Conservation (phyloP, 1,140 invertebrate species). For the Eurytemora carolleeae region DNA sequence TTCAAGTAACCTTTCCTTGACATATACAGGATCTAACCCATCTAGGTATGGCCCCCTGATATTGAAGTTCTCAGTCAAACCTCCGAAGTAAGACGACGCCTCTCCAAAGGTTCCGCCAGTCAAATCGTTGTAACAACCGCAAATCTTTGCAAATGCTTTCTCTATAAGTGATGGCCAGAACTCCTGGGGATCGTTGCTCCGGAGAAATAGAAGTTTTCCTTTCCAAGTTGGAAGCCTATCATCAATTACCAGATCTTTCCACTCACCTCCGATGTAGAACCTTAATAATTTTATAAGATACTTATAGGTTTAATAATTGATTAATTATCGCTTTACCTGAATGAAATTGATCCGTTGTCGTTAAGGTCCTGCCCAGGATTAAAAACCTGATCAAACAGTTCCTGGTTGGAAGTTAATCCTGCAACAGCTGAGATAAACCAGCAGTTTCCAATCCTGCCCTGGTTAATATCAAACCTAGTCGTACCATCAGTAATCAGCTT, state of each 20-base stretch:
- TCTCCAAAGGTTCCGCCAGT: slow-evolving; percentile 32
- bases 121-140: slow-evolving; percentile 17
- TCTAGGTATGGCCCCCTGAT: no score
- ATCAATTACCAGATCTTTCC: slow-evolving; percentile 30
- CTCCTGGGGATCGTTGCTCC: slow-evolving; percentile 26
- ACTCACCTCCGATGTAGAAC: slow-evolving; percentile 30
- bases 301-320: no score
- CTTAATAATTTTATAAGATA: slow-evolving; percentile 28
- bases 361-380: slow-evolving; percentile 14
- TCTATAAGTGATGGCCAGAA: slow-evolving; percentile 33
- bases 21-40: no score
- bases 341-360: slow-evolving; percentile 21
- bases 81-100: slow-evolving; percentile 38
- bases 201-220: slow-evolving; percentile 26
- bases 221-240: slow-evolving; percentile 28
- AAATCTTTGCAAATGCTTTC: slow-evolving; percentile 31
- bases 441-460: slow-evolving; percentile 35
- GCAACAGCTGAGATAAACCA: slow-evolving; percentile 32
- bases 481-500: slow-evolving; percentile 33
- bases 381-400: slow-evolving; percentile 28
- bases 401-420: slow-evolving; percentile 27
- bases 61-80: slow-evolving; percentile 36
- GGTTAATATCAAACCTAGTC: slow-evolving; percentile 36
- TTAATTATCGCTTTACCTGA: no score
- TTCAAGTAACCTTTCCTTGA: no score